phyloP scores from a whole-genome alignment of 2,888 invertebrate genomes.

The Desoria tigrina region DNA sequence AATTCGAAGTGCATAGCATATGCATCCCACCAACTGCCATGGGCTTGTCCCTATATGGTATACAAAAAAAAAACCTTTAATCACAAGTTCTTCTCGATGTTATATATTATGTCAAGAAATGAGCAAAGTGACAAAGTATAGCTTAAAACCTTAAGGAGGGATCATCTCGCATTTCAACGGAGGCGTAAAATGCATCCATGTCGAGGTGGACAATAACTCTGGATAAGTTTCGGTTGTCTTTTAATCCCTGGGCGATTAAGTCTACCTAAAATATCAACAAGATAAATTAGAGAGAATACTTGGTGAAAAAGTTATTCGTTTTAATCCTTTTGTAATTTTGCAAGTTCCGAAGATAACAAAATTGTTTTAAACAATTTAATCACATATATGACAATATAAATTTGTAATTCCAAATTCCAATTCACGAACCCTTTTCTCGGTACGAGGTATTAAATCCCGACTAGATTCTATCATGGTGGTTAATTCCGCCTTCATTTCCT shows the following conservation, averaged over 20 bases:
- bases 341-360: no score
- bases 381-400: no score
- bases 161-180: constrained; percentile 62
- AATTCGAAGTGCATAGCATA: constrained; percentile 66
- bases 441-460: constrained; percentile 54
- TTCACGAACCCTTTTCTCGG: constrained; percentile 51
- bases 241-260: constrained; percentile 56
- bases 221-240: constrained; percentile 58
- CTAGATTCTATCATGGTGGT: constrained; percentile 53
- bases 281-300: neutral
- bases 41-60: constrained; percentile 59
- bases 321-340: no score
- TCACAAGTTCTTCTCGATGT: neutral
- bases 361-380: no score
- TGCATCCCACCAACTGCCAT: constrained; percentile 64
- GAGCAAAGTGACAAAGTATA: constrained; percentile 3
- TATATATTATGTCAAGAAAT: constrained; percentile 10
- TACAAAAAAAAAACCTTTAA: constrained; percentile 19
- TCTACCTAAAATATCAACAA: constrained; percentile 57
- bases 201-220: constrained; percentile 63
- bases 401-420: neutral
- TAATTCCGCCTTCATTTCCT: constrained; percentile 55
- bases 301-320: no score
- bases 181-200: constrained; percentile 67
- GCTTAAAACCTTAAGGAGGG: constrained; percentile 47